Base-by-base conservation (phyloP, 2,113 vertebrate species). In the Thunnus maccoyii region DNA sequence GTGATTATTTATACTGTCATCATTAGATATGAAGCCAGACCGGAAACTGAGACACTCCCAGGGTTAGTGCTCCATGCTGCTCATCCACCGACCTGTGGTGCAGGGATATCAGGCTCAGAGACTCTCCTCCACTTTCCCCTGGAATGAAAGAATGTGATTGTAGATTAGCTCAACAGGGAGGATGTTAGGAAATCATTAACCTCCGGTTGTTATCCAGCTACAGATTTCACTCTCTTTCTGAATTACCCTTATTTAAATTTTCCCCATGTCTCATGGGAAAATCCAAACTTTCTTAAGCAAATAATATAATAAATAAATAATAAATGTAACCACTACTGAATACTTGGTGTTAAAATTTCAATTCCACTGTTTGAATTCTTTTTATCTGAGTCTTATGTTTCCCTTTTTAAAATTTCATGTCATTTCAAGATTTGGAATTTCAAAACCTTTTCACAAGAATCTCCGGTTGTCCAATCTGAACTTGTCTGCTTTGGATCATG, bases 151-250 rank as follows among this genome's bases (percentile, higher is more conserved):
- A 88, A 87, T 80, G 85, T 52, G 84, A 84, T 79, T 90, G 83
- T 78, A 88, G 85, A 88, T 89, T 89, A 89, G 77, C 84, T 83
- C 48, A 20, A 82, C 32, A 11, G 67, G 55, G 67, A 54, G 82
- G 83, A 80, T 71, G 66, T 67, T 67, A 46, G 54, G 65, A 83
- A 90, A 93, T 94, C 86, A 94, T 94, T 95, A 91, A 94, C 85
- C 56, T 77, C 22, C 0, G 14, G 50, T 66, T 90, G 46, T 25
- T 66, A 30, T 75, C 68, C 66, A 71, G 64, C 55, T 32, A 25
- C 30, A 18, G 56, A 70, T 78, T 66, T 75, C 25, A 61, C 72
- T 0, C 67, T 58, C 46, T 66, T 60, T 16, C 54, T 44, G 2
- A 57, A 69, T 69, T 72, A 36, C 20, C 63, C n/a, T 57, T 12